Percentiles rank a stretch among this genome's conserved stretches.
These are phyloP conservation scores for Apis cerana DNA, from an alignment of 1,140 invertebrate species.

Conservation along the genomic window DNA sequence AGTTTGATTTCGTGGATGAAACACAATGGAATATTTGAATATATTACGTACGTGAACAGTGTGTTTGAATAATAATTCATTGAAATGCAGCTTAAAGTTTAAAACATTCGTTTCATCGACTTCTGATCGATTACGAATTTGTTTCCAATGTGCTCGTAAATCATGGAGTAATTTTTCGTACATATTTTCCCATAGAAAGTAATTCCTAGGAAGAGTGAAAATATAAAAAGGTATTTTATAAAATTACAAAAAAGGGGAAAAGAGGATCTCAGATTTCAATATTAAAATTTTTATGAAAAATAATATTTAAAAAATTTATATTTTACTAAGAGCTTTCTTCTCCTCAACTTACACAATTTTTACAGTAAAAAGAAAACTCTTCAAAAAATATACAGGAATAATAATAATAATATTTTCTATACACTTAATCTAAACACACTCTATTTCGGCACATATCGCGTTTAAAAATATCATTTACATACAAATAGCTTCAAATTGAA, in stretches of 20 bases:
- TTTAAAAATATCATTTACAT: background rate
- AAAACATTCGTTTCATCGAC: background rate
- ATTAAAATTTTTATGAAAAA: background rate
- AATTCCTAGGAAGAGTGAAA: background rate
- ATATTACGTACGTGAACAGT: background rate
- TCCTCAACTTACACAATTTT: background rate
- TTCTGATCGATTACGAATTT: background rate
- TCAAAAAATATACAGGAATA: background rate
- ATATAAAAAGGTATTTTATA: background rate
- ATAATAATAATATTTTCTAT: too few relatives aligned
- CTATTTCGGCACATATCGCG: background rate
- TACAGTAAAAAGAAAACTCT: accelerated
- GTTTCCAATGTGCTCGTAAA: background rate
- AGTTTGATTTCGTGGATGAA: too few relatives aligned
- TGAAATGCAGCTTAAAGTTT: background rate
- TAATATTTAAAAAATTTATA: background rate
- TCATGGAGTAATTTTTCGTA: background rate
- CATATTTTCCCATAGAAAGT: background rate
- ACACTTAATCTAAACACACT: background rate
- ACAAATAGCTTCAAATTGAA: background rate
- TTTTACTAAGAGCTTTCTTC: background rate
- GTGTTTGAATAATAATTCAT: background rate
- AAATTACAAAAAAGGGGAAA: background rate
- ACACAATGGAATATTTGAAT: too few relatives aligned
- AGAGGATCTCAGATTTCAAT: background rate